Base-by-base conservation (phyloP, 2,113 vertebrate species). In the Carollia perspicillata region DNA sequence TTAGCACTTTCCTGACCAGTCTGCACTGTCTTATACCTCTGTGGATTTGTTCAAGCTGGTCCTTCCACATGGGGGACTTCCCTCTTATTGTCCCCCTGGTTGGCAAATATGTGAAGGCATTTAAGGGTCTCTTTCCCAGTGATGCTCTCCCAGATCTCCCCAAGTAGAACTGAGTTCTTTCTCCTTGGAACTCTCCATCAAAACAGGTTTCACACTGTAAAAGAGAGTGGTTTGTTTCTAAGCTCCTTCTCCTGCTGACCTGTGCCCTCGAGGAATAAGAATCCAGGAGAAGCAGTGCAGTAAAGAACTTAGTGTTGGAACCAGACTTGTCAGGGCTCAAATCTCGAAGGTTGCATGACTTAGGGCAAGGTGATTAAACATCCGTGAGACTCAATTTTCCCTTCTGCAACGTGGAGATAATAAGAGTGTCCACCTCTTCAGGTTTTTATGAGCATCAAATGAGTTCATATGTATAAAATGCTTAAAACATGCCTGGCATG, bases 211-310 rank as follows among this genome's bases (percentile, higher is more conserved):
- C 58, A 26, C 10, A 14, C 8, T 66, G 23, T 66, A 78, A 30
- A 63, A 65, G 47, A 33, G 28, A 75, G 44, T 49, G 6, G 42
- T 23, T 74, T 60, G 16, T 74, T 90, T 87, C 33, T 42, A 68
- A 60, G 33, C 26, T 40, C 22, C 26, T 77, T 30, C 78, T 89
- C 17, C 72, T 66, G 12, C 47, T 7, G 23, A 51, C 30, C 47
- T 51, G 4, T 22, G 66, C 40, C 33, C 77, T 69, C 17, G 49
- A 55, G 8, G 4, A 16, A 0, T 16, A 47, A 22, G 69, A 75
- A 11, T 23, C 5, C 9, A 0, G 1, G 20, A 80, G 49, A 72
- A 23, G 6, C 35, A 6, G 3, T 58, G 14, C 2, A 6, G 1
- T 2, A 26, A 65, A 68, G 55, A 26, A 37, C 8, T 37, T 1